These are phyloP conservation scores for Spisula subtruncata DNA, from an alignment of 2,888 invertebrate species.

Conservation along the genomic window DNA sequence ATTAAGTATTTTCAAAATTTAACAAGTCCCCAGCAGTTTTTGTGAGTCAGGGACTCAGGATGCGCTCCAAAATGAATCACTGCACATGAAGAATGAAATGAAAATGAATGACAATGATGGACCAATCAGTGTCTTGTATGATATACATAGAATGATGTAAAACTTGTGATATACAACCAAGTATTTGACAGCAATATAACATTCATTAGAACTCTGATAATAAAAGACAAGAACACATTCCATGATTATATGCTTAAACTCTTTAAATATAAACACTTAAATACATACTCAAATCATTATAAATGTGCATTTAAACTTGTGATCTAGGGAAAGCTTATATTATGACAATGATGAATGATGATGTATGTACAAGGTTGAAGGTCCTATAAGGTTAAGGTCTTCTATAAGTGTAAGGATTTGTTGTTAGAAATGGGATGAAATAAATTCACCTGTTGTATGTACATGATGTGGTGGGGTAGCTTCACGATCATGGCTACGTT, in stretches of 20 bases:
- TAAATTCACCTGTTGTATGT: conserved; percentile 65
- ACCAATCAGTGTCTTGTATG: background rate
- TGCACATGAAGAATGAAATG: background rate
- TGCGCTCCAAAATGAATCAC: too few relatives aligned
- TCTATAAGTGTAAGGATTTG: background rate
- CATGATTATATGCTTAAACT: background rate
- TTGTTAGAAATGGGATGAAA: background rate
- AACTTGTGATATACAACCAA: background rate
- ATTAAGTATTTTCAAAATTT: too few relatives aligned
- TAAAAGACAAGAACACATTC: background rate
- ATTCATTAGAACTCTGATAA: background rate
- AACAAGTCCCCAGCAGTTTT: too few relatives aligned
- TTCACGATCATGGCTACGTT: conserved; percentile 25
- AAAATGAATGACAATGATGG: background rate
- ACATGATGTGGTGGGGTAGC: conserved; percentile 68
- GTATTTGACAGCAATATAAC: background rate
- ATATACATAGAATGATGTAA: background rate
- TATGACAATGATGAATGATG: background rate
- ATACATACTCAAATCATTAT: background rate
- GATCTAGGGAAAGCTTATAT: background rate
- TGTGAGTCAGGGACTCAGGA: too few relatives aligned
- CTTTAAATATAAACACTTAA: background rate
- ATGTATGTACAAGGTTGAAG: background rate
- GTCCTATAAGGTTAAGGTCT: background rate
- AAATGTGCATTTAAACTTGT: background rate